Percentiles rank a stretch among this genome's conserved stretches.
Evolutionary conservation across 2,113 vertebrate species (phyloP).

Genomic region (Dermatemys mawii): DNA sequence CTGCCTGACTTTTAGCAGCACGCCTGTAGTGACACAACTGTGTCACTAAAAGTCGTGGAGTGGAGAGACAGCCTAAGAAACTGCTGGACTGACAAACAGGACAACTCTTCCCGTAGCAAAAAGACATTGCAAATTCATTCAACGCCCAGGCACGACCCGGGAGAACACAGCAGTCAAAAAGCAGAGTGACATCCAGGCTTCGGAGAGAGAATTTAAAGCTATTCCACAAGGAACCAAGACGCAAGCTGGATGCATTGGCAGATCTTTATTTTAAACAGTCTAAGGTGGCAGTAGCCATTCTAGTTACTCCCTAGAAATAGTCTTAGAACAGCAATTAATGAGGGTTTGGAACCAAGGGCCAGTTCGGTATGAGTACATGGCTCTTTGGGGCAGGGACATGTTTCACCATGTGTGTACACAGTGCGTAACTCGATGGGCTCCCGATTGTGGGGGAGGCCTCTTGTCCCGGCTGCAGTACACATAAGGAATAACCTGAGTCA

Average conservation of each 20-base stretch:
- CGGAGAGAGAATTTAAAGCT: not conserved
- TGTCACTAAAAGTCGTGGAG: no score
- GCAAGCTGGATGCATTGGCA: not conserved
- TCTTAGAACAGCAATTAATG: not conserved
- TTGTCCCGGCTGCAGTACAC: not conserved
- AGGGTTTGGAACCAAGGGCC: not conserved
- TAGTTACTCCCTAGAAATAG: not conserved
- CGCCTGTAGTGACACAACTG: no score
- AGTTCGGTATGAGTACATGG: not conserved
- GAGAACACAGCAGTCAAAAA: not conserved
- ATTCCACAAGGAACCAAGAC: not conserved
- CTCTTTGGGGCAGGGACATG: not conserved
- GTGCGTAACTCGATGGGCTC: not conserved
- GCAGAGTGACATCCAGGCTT: not conserved
- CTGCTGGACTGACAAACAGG: not conserved
- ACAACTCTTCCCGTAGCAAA: not conserved
- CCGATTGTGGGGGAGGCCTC: not conserved
- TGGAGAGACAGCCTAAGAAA: not conserved
- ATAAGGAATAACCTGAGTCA: not conserved
- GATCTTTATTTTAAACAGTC: not conserved
- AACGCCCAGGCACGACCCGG: rapidly evolving
- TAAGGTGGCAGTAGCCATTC: not conserved
- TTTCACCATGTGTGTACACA: not conserved
- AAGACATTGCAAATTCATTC: not conserved
- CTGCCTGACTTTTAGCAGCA: no score